These are phyloP conservation scores for Sphenopsis melanotis DNA, from an alignment of 2,797 vertebrate genomes.

Conservation along the genomic window DNA sequence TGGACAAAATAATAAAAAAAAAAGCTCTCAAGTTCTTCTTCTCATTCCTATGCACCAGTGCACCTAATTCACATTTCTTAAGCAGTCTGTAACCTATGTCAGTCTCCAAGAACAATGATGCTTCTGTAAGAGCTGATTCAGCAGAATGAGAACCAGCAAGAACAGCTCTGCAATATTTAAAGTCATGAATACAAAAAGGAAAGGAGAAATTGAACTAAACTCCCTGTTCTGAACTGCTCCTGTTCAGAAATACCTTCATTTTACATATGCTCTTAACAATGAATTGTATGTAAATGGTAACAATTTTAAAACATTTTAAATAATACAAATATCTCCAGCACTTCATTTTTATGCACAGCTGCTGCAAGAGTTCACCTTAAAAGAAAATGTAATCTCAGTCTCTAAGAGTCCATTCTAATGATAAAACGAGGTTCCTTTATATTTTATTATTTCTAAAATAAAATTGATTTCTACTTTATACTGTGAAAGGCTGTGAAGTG, in stretches of 20 bases:
- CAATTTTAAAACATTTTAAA: neutral
- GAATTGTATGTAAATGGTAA: neutral
- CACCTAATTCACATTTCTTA: conserved; percentile 31
- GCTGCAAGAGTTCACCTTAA: neutral
- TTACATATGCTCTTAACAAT: neutral
- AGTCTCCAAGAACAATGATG: conserved; percentile 25
- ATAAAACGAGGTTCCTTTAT: neutral
- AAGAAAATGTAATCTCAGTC: neutral
- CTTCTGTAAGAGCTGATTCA: conserved; percentile 32
- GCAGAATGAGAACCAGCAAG: neutral
- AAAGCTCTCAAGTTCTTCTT: neutral
- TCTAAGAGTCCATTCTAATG: neutral
- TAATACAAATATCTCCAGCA: neutral
- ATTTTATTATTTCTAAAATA: neutral
- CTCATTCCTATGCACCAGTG: conserved; percentile 2
- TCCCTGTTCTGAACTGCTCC: neutral
- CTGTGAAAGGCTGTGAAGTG: neutral
- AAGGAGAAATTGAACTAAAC: neutral
- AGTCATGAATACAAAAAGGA: neutral
- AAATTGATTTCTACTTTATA: neutral
- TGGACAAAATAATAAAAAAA: neutral
- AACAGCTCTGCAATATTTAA: neutral
- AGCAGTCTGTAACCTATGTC: conserved; percentile 20
- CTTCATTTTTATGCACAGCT: neutral
- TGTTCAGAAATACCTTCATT: neutral